Conservation (phyloP, 2,888 invertebrate species). For the Cryptus armator region DNA sequence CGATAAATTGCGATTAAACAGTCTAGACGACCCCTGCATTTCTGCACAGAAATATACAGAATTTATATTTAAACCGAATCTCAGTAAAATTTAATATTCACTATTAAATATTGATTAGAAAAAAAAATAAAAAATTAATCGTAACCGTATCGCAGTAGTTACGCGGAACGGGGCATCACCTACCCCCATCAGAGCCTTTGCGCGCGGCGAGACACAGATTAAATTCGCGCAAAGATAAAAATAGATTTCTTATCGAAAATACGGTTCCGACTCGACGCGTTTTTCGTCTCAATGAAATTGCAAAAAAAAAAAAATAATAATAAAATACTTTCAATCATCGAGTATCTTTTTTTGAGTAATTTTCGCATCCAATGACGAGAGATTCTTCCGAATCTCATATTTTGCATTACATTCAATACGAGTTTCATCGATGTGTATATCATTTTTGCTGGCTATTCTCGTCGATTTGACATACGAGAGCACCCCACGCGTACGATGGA, state of each 20-base stretch:
- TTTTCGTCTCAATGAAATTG: background rate
- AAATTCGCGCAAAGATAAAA: conserved; percentile 8
- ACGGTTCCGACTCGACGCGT: background rate
- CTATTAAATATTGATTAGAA: no score
- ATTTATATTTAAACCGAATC: background rate
- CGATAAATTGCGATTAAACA: conserved; percentile 21
- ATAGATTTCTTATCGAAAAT: conserved; percentile 4
- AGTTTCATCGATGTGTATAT: conserved; percentile 44
- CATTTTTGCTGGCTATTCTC: conserved; percentile 58
- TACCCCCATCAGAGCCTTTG: background rate
- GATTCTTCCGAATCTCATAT: background rate
- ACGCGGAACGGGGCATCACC: background rate
- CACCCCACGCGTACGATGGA: conserved; percentile 41
- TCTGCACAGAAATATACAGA: background rate
- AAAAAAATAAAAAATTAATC: background rate
- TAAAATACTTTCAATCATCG: background rate
- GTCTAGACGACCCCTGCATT: conserved; percentile 13
- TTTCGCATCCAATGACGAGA: background rate
- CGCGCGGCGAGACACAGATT: background rate
- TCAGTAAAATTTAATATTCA: background rate
- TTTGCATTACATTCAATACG: background rate
- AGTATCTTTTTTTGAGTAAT: background rate
- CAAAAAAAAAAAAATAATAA: background rate
- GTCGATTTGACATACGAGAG: conserved; percentile 59
- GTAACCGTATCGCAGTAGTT: background rate